Percentiles rank a stretch among this genome's conserved stretches.
Conservation (phyloP, 2,797 vertebrate species). For the Luscinia megarhynchos region DNA sequence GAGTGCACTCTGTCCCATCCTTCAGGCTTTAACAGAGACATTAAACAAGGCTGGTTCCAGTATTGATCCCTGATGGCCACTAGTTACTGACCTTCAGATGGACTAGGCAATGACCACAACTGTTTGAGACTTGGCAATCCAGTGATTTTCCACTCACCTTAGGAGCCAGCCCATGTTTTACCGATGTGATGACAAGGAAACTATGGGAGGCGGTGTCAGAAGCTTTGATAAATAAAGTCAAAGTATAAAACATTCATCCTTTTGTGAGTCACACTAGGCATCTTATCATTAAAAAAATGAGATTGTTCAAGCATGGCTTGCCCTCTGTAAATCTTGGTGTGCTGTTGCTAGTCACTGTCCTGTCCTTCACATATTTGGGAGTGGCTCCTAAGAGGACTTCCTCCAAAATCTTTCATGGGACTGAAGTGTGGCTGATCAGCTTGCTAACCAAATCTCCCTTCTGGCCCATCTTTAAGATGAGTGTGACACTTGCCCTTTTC, state of each 20-base stretch:
- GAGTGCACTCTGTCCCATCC: background rate
- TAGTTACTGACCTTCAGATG: background rate
- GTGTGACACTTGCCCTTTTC: background rate
- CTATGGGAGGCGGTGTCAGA: fast-evolving
- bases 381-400: background rate
- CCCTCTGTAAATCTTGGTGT: background rate
- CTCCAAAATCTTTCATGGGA: background rate
- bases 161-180: background rate
- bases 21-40: background rate
- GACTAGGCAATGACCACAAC: background rate
- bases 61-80: background rate
- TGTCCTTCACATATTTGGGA: background rate
- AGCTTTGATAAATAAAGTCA: background rate
- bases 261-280: background rate
- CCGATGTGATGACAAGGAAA: fast-evolving
- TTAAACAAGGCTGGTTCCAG: background rate
- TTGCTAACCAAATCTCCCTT: background rate
- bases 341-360: background rate
- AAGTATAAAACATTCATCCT: background rate
- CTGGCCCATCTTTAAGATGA: background rate
- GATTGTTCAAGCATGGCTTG: background rate
- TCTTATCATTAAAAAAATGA: background rate
- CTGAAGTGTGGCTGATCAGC: background rate
- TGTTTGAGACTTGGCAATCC: background rate
- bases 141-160: background rate